phyloP scores from a whole-genome alignment of 2,797 vertebrate species.

The Enteromius treurensis region DNA sequence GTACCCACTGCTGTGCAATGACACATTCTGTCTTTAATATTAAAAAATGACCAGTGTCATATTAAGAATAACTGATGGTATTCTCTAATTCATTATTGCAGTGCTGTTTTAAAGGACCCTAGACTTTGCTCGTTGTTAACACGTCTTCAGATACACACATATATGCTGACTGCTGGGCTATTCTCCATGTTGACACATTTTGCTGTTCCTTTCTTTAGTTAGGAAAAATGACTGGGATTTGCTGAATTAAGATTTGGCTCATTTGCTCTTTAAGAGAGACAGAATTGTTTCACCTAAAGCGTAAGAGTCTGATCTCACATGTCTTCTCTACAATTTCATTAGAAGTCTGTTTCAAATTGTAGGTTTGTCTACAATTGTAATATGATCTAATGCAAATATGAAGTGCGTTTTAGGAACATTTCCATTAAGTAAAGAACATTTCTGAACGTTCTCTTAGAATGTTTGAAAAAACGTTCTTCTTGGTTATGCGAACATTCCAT shows the following conservation, averaged over 20 bases:
- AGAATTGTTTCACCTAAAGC: not conserved
- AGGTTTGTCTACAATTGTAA: not conserved
- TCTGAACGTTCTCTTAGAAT: not conserved
- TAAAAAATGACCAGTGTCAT: not conserved
- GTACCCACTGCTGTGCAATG: too few relatives aligned
- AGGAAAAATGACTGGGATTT: not conserved
- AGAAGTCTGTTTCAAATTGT: not conserved
- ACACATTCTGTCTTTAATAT: not conserved
- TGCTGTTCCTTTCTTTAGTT: not conserved
- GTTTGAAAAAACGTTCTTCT: not conserved
- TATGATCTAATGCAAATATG: not conserved
- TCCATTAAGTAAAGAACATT: not conserved
- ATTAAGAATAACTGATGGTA: not conserved
- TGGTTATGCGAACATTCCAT: not conserved
- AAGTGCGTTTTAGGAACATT: not conserved
- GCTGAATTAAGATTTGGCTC: not conserved
- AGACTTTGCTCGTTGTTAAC: constrained; percentile 13
- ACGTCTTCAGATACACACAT: not conserved
- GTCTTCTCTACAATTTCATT: not conserved
- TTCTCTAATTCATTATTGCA: not conserved
- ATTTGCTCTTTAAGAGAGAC: not conserved
- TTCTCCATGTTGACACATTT: not conserved
- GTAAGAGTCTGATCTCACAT: not conserved
- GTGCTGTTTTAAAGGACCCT: constrained; percentile 10
- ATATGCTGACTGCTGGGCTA: not conserved